These are phyloP conservation scores for Acinonyx jubatus DNA, from an alignment of 2,113 vertebrate genomes.

Conservation along the genomic window DNA sequence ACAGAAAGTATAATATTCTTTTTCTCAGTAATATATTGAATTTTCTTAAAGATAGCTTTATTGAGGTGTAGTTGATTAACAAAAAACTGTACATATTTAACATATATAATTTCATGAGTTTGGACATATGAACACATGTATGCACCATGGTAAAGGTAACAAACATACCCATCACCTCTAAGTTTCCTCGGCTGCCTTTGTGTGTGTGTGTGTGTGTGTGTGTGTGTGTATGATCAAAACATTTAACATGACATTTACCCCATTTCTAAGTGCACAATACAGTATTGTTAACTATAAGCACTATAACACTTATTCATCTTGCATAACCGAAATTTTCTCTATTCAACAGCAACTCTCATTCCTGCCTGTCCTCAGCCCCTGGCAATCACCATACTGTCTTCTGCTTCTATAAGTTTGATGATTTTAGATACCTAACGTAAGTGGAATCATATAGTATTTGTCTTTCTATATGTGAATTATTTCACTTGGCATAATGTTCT, in stretches of 20 bases:
- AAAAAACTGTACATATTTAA: not conserved
- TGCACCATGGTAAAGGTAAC: not conserved
- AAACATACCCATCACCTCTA: not conserved
- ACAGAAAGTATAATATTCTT: not conserved
- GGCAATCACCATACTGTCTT: not conserved
- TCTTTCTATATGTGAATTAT: not conserved
- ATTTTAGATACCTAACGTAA: not conserved
- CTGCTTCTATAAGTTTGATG: not conserved
- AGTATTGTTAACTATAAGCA: not conserved
- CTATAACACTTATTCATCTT: not conserved
- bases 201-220: too few species aligned
- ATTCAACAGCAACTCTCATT: not conserved
- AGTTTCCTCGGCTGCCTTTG: not conserved
- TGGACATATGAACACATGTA: not conserved
- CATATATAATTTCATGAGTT: not conserved
- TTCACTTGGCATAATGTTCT: not conserved
- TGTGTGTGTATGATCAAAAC: not conserved
- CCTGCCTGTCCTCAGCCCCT: not conserved
- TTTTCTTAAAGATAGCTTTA: not conserved
- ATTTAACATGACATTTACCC: not conserved
- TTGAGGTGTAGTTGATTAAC: not conserved
- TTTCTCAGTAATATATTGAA: not conserved
- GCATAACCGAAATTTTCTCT: not conserved
- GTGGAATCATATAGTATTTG: not conserved
- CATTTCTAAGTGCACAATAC: not conserved